Evolutionary conservation across 2,888 invertebrate genomes (phyloP), one percentile per base, ranked within the genome.

Genomic region (Pyralis farinalis): DNA sequence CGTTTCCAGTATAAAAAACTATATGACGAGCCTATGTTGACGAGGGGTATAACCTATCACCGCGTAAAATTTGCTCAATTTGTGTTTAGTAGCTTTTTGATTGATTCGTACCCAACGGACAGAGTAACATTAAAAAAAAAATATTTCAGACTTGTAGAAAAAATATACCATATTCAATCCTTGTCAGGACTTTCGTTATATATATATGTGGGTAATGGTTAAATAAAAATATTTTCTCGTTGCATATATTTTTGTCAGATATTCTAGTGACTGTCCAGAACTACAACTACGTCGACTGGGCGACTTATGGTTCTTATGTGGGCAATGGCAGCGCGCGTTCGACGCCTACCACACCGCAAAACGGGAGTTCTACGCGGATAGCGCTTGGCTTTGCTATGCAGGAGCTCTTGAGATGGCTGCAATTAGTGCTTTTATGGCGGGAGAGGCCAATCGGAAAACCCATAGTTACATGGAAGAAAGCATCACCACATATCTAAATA

Each of bases 341-440:
- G 96, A 97, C 57, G 93, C 96, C 0, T 99, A 98, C 84, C 98
- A 99, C 80, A 94, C 95, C 30, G 97, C 98, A n/a, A 99, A 99
- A 82, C 92, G 98, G 38, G 99, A 99, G 76, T 99, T 99, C 76
- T 96, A 96, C 69, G 95, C 95, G 1, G 99, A 99, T 74, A 96
- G 97, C 54, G 99, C 99, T 0, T 98, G 98, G 98, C 91, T 98
- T 20, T 96, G 98, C 75, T 98, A 96, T 79, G 98, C 99, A 0
- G 98, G 98, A 7, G 98, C 99, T 3, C 86, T 98, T 35, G 98
- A 98, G 90, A 98, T 98, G 98, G 98, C 98, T 4, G 96, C 96
- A 7, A 79, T 98, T 20, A 94, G 97, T 40, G 95, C 97, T 1
- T 98, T 97, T 67, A 96, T 98, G 95, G 92, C 94, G 40, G 94